Base-by-base conservation (phyloP, 1,140 invertebrate genomes). In the Chionoecetes opilio region DNA sequence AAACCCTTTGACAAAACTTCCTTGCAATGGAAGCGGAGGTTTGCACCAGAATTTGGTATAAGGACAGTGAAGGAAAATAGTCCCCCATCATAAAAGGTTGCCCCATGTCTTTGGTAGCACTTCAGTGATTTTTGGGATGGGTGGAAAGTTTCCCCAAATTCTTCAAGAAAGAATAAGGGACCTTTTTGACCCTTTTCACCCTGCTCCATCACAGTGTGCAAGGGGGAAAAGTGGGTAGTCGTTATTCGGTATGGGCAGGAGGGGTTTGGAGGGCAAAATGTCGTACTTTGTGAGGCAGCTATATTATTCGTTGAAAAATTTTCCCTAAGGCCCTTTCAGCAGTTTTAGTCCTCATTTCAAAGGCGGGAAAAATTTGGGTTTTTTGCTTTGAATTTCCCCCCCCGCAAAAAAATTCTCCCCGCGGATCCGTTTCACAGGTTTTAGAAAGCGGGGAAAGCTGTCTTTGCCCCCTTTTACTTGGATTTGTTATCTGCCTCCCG, bases 361-460 rank as follows among this genome's bases (percentile, higher is more conserved):
- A 17, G 6, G 88, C 34, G 6, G 38, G 32, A 26, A 17, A 41
- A n/a, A n/a, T n/a, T 31, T 31, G 6, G 11, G 38, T 5, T 38
- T 37, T 90, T 90, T 90, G 17, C n/a, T 90, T 90, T 34, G 5
- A 14, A 90, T 90, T 90, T 46, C 41, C n/a, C n/a, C n/a, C n/a
- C n/a, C 35, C 6, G 38, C 38, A 38, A 37, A 34, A 46, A 90
- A 90, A 37, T 90, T 90, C 38, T 90, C 5, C 5, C 8, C 34
- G 32, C 14, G 14, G 17, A 31, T 90, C 5, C 35, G 29, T 90
- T 31, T 90, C 5, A 90, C 32, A 2, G 38, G 3, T 14, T 41
- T 14, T 6, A 41, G 38, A 14, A 41, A 41, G 3, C 38, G 38
- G n/a, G n/a, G n/a, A 14, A 3, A 6, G 38, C 38, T 41, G 38